Evolutionary conservation across 2,888 invertebrate species (phyloP), one percentile per base, ranked within the genome.

Genomic region (Gymnosoma rotundatum): DNA sequence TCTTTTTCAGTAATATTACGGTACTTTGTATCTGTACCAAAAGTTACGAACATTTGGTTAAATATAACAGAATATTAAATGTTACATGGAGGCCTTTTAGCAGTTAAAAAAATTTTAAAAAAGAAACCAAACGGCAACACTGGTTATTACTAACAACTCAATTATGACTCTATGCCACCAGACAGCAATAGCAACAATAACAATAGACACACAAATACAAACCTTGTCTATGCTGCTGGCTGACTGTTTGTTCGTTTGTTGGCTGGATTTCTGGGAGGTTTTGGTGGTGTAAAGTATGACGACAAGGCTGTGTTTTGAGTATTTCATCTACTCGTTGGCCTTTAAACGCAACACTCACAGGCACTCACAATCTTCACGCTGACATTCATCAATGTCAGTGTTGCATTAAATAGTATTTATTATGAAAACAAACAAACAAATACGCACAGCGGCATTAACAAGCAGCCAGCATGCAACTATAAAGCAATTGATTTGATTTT

Each of bases 381-480:
- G 83, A 76, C 83, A 89, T 90, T 89, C 86, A 87, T 83, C 88
- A 90, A 88, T 90, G 89, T 89, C 89, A 89, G 86, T 79, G 85
- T 85, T 86, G 79, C 79, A 83, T 83, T 83, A 79, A 83, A 79
- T 48, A 66, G 72, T 56, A 75, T 79, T 79, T 66, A 1, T 32
- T 32, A 73, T 78, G 45, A 79, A 83, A 83, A 79, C 78, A 83
- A 79, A 67, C 72, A 76, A 12, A 32, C 6, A 32, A 32, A 48
- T 56, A 78, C 73, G 78, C 78, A 78, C 67, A 48, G 18, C 78
- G 38, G 61, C 80, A 20, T 42, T 56, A 42, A 63, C 69, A n/a
- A n/a, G n/a, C n/a, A n/a, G n/a, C n/a, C n/a, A 54, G 83, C 61
- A 18, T 69, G 78, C 78, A 72, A 52, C 58, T 72, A 54, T 52